phyloP scores from a whole-genome alignment of 2,113 vertebrate species.

The Protobothrops mucrosquamatus region DNA sequence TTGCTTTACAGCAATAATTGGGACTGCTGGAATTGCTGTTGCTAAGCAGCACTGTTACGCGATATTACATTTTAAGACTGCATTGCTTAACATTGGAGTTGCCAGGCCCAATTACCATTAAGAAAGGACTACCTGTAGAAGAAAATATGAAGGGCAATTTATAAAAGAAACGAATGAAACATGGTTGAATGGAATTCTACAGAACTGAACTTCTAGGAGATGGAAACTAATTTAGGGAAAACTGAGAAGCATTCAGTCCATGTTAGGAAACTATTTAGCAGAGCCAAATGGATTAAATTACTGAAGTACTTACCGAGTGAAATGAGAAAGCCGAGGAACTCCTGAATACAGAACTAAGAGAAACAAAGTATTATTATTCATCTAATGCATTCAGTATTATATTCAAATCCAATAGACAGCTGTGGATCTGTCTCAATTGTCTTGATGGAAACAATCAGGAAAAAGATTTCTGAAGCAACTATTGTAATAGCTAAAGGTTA shows the following conservation, averaged over 20 bases:
- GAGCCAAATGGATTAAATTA: not conserved
- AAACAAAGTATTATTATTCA: constrained; percentile 27
- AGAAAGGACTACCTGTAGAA: not conserved
- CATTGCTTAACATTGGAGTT: not conserved
- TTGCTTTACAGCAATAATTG: not conserved
- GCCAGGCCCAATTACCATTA: not conserved
- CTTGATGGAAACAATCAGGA: not conserved
- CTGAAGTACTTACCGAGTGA: constrained; percentile 70
- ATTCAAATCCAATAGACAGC: not conserved
- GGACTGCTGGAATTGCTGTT: not conserved
- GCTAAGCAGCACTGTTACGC: not conserved
- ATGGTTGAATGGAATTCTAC: constrained; percentile 12
- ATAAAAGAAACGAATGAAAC: not conserved
- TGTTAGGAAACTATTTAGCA: not conserved
- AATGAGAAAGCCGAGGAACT: constrained; percentile 71
- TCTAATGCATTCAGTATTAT: not conserved
- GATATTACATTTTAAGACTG: not conserved
- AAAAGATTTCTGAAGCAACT: not conserved
- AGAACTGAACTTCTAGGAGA: not conserved
- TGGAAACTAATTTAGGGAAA: not conserved
- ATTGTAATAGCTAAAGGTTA: not conserved
- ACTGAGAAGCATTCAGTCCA: constrained; percentile 4
- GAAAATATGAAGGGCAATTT: not conserved
- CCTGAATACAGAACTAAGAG: constrained; percentile 71
- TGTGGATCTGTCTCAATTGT: not conserved